phyloP scores from a whole-genome alignment of 2,113 vertebrate genomes.

The Thunnus thynnus region DNA sequence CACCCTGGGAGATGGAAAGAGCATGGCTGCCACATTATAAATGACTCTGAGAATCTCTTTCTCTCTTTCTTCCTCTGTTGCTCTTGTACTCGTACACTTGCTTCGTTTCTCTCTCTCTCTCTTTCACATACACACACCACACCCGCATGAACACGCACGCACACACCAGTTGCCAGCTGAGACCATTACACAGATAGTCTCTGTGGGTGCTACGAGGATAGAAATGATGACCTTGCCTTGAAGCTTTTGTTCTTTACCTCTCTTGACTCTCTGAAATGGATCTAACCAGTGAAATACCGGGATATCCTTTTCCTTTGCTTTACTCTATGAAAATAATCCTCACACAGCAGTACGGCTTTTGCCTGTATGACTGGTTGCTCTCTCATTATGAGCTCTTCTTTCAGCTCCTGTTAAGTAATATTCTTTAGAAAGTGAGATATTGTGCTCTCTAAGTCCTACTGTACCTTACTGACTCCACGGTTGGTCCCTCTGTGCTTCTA shows the following conservation, averaged over 20 bases:
- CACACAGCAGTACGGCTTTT: constrained; percentile 43
- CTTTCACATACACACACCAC: not conserved
- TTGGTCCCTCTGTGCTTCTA: constrained; percentile 56
- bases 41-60: constrained; percentile 64
- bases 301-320: constrained; percentile 42
- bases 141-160: not conserved
- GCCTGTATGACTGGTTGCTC: constrained; percentile 44
- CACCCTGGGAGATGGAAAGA: constrained; percentile 74
- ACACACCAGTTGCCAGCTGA: constrained; percentile 58
- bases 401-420: constrained; percentile 52
- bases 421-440: constrained; percentile 63
- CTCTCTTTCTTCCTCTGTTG: constrained; percentile 37
- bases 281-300: constrained; percentile 48
- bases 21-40: constrained; percentile 76
- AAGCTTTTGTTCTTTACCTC: constrained; percentile 66
- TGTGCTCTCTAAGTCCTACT: constrained; percentile 45
- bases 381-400: constrained; percentile 65
- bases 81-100: constrained; percentile 44
- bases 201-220: constrained; percentile 44
- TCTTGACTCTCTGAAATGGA: constrained; percentile 54
- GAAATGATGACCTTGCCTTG: constrained; percentile 68
- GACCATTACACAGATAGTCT: constrained; percentile 64
- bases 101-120: constrained; percentile 23
- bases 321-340: constrained; percentile 53
- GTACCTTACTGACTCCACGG: constrained; percentile 48